These are phyloP conservation scores for Drosophila flavopinicola DNA, from an alignment of 2,888 invertebrate species.

Conservation along the genomic window DNA sequence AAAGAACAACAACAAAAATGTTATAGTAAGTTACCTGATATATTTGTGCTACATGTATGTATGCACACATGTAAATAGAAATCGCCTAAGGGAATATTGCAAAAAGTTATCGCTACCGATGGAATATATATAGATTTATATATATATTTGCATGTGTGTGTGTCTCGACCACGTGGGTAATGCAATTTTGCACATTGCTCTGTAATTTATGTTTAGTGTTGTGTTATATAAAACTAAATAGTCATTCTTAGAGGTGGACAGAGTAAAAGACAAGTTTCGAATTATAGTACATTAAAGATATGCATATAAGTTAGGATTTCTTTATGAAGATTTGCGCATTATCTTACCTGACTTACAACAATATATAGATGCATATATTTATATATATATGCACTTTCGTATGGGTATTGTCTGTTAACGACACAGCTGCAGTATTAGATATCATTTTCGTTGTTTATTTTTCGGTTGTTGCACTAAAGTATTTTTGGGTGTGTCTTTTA, in stretches of 20 bases:
- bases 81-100: constrained; percentile 3
- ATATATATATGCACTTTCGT: no score
- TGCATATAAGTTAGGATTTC: no score
- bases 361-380: no score
- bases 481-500: constrained; percentile 7
- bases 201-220: not conserved
- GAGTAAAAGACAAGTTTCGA: no score
- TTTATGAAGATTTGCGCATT: no score
- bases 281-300: no score
- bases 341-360: no score
- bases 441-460: no score
- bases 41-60: not conserved
- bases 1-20: no score
- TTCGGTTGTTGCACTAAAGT: not conserved
- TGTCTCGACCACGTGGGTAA: constrained; percentile 2
- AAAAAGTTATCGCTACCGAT: constrained; percentile 1
- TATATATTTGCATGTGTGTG: constrained; percentile 6
- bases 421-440: not conserved
- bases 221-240: constrained; percentile 6
- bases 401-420: no score
- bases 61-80: not conserved
- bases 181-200: not conserved
- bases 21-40: constrained; percentile 26
- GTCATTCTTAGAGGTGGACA: not conserved
- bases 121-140: no score